Evolutionary conservation across 2,113 vertebrate species (phyloP).

Genomic region (Aspidoscelis tigris): DNA sequence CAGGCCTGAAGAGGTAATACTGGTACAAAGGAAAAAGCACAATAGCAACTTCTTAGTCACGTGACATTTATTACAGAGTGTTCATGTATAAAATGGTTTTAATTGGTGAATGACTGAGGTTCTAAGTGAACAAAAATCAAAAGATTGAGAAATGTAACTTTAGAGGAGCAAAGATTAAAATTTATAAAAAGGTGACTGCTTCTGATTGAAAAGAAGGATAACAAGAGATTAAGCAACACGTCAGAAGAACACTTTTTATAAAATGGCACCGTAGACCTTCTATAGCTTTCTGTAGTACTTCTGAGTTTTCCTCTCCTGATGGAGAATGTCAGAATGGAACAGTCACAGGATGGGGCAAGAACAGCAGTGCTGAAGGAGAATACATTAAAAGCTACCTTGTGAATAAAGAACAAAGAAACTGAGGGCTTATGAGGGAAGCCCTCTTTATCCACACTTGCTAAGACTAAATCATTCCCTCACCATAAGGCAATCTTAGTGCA

Average conservation of each 20-base stretch:
- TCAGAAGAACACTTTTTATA: not conserved
- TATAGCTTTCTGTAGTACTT: slow-evolving; percentile 22
- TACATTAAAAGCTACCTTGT: not conserved
- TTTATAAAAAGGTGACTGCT: slow-evolving; percentile 32
- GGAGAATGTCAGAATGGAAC: slow-evolving; percentile 15
- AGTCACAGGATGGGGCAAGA: not conserved
- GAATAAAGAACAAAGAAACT: not conserved
- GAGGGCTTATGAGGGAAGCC: not conserved
- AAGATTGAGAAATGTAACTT: slow-evolving; percentile 42
- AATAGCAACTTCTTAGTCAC: slow-evolving; percentile 45
- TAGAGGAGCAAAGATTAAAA: slow-evolving; percentile 39
- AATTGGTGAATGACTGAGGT: slow-evolving; percentile 42
- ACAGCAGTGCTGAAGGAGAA: not conserved
- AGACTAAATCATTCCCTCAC: slow-evolving; percentile 32
- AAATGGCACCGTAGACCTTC: slow-evolving; percentile 39
- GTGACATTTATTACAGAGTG: slow-evolving; percentile 66
- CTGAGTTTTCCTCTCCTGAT: slow-evolving; percentile 1
- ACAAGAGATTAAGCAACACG: not conserved
- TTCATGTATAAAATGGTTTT: slow-evolving; percentile 64
- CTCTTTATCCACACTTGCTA: slow-evolving; percentile 33
- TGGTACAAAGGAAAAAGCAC: slow-evolving; percentile 31
- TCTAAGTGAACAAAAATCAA: slow-evolving; percentile 37
- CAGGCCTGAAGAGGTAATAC: not conserved
- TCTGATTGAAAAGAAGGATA: slow-evolving; percentile 21
- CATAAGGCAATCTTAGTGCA: slow-evolving; percentile 64